Conservation (phyloP, 2,113 vertebrate genomes). For the Gobius niger region DNA sequence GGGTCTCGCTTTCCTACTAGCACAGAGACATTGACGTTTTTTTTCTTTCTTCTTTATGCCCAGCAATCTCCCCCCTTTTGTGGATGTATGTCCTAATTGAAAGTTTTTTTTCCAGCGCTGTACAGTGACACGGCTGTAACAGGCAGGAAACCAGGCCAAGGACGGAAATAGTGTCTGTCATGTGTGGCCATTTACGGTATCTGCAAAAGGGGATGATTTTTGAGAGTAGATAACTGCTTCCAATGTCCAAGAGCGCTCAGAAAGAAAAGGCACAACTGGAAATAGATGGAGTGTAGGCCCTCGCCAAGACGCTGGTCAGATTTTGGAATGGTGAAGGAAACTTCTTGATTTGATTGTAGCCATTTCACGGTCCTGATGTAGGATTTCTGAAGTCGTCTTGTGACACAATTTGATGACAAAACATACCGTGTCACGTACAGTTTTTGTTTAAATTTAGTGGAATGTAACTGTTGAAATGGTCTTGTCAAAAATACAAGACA, state of each 20-base stretch:
- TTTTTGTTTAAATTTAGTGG: too few species aligned
- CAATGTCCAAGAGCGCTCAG: background rate
- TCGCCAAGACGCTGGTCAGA: background rate
- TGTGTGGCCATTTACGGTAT: constrained; percentile 10
- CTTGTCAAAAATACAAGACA: too few species aligned
- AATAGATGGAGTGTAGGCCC: background rate
- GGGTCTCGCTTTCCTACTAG: constrained; percentile 27
- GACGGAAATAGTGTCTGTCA: constrained; percentile 42
- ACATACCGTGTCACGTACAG: too few species aligned
- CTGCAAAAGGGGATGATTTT: background rate
- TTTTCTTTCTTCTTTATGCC: constrained; percentile 55
- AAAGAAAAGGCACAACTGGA: background rate
- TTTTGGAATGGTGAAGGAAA: background rate
- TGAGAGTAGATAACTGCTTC: background rate
- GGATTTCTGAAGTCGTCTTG: too few species aligned
- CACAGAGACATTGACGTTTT: constrained; percentile 41
- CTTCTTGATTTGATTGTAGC: too few species aligned
- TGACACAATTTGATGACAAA: too few species aligned
- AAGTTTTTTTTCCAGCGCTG: constrained; percentile 26
- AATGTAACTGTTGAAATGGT: too few species aligned
- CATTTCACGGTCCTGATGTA: too few species aligned
- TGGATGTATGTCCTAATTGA: constrained; percentile 58
- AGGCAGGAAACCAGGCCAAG: constrained; percentile 26
- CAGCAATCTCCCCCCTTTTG: background rate
- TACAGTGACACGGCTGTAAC: constrained; percentile 30